These are phyloP conservation scores for Xestia ashworthii DNA, from an alignment of 2,888 invertebrate genomes.

Conservation along the genomic window DNA sequence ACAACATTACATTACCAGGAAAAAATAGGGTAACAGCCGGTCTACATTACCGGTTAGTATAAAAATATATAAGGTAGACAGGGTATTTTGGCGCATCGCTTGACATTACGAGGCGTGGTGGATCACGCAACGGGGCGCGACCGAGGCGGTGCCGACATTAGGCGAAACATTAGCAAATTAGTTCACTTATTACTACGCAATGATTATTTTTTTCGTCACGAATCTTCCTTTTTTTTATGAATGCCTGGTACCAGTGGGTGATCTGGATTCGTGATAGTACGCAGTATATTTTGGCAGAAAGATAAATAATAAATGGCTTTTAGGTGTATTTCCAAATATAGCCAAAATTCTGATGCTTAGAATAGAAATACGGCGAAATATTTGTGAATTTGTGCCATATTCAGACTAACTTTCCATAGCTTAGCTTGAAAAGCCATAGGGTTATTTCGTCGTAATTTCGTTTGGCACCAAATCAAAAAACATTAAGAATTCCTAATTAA, in stretches of 20 bases:
- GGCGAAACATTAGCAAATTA: conserved; percentile 70
- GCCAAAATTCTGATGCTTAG: neutral
- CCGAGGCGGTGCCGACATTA: conserved; percentile 63
- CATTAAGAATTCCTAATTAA: conserved; percentile 17
- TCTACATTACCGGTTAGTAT: conserved; percentile 44
- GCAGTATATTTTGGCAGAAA: neutral
- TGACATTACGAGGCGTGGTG: conserved; percentile 60
- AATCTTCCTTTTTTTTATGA: conserved; percentile 36
- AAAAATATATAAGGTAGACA: conserved; percentile 47
- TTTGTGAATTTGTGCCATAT: neutral
- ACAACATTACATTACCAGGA: conserved; percentile 21
- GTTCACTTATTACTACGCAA: conserved; percentile 39
- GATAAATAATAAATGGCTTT: neutral
- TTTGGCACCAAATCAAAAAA: conserved; percentile 32
- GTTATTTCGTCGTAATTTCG: conserved; percentile 9
- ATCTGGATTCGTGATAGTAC: conserved; percentile 11
- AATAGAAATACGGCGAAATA: neutral
- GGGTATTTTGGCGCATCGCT: conserved; percentile 60
- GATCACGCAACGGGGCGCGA: conserved; percentile 67
- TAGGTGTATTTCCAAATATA: conserved; percentile 8
- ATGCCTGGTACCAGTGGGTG: conserved; percentile 34
- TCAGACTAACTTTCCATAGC: neutral
- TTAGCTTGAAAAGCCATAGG: conserved; percentile 9
- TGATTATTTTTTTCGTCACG: conserved; percentile 48
- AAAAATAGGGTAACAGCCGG: conserved; percentile 29